These are phyloP conservation scores for Arge pagana DNA, from an alignment of 2,888 invertebrate genomes.

Conservation along the genomic window DNA sequence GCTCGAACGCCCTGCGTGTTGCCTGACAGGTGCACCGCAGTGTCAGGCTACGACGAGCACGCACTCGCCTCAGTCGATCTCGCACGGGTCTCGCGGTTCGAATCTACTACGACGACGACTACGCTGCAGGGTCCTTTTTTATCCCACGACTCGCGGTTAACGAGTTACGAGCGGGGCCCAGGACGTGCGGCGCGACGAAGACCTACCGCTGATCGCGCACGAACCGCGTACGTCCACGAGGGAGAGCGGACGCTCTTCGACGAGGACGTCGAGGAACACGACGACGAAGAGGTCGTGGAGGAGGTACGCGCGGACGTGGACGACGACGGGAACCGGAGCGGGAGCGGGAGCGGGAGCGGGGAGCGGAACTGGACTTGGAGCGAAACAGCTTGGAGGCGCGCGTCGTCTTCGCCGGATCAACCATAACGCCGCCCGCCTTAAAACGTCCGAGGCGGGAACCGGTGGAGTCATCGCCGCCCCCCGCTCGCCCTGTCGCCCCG, in stretches of 20 bases:
- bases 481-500: conserved; percentile 42
- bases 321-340: conserved; percentile 14
- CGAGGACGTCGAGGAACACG: conserved; percentile 28
- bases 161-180: conserved; percentile 18
- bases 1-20: conserved; percentile 14
- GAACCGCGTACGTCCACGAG: neutral
- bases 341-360: conserved; percentile 16
- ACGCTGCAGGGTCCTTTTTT: neutral
- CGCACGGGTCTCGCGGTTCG: neutral
- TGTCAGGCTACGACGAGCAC: neutral
- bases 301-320: conserved; percentile 29
- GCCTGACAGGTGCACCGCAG: conserved; percentile 16
- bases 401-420: conserved; percentile 57
- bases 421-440: conserved; percentile 59
- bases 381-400: conserved; percentile 55
- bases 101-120: conserved; percentile 12
- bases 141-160: too few species aligned
- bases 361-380: conserved; percentile 9
- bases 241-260: conserved; percentile 2
- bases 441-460: conserved; percentile 58
- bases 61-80: neutral
- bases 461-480: conserved; percentile 57
- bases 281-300: conserved; percentile 25
- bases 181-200: conserved; percentile 8
- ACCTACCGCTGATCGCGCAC: too few species aligned